A percentile compares a stretch with the other conserved stretches of the same genome.
phyloP scores from a whole-genome alignment of 2,797 vertebrate genomes.

The Podarcis siculus region DNA sequence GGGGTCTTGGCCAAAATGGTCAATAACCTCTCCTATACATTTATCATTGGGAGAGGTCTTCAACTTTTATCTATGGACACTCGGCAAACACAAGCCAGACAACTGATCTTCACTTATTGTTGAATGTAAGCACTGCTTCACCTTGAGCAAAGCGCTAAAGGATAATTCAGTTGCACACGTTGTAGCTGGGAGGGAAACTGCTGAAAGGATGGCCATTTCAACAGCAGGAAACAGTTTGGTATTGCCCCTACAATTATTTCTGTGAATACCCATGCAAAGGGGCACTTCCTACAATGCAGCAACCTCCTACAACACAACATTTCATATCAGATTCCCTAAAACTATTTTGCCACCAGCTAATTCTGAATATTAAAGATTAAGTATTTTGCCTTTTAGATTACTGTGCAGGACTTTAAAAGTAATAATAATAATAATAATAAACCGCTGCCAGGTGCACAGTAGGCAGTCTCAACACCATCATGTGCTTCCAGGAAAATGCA shows the following conservation, averaged over 20 bases:
- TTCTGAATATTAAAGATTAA: background rate
- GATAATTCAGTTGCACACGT: background rate
- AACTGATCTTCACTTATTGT: background rate
- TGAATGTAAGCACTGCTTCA: background rate
- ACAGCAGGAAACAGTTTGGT: background rate
- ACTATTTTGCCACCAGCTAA: background rate
- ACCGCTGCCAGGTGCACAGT: too few species aligned
- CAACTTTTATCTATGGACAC: background rate
- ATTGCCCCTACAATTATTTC: too few species aligned
- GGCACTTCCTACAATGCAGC: background rate
- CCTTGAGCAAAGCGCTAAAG: background rate
- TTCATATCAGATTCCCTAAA: background rate
- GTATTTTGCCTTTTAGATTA: too few species aligned
- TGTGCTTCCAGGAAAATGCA: too few species aligned
- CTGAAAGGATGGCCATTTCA: background rate
- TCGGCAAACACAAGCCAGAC: background rate
- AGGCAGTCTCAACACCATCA: fast-evolving
- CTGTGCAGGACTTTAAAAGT: too few species aligned
- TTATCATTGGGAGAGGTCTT: background rate
- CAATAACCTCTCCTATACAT: background rate
- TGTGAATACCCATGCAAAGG: too few species aligned
- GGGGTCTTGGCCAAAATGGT: background rate
- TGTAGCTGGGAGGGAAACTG: background rate
- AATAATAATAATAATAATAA: too few species aligned
- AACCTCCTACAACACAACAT: background rate